These are phyloP conservation scores for Alethe castanea DNA, from an alignment of 2,113 vertebrate species.

Conservation along the genomic window DNA sequence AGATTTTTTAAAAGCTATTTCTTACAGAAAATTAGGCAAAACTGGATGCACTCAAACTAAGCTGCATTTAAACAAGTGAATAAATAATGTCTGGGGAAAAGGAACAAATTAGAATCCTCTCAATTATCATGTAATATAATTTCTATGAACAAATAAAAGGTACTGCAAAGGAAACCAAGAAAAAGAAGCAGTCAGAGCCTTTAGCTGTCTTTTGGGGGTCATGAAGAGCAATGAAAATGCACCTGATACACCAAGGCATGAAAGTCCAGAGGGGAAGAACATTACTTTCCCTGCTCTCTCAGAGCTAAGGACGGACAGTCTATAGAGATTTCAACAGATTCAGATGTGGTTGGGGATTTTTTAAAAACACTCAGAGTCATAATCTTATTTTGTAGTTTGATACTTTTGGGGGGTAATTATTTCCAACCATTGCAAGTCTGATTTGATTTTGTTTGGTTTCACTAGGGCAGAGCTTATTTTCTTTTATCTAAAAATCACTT, in stretches of 20 bases:
- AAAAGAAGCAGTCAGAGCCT: neutral
- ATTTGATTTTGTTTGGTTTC: neutral
- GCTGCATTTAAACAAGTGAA: neutral
- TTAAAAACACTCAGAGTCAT: neutral
- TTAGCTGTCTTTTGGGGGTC: neutral
- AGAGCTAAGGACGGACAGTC: neutral
- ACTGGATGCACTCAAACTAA: neutral
- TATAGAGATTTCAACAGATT: neutral
- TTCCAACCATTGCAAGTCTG: neutral
- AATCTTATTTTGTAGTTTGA: neutral
- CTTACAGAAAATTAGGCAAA: neutral
- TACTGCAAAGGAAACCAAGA: neutral
- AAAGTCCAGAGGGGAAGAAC: neutral
- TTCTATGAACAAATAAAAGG: neutral
- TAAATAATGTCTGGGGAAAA: neutral
- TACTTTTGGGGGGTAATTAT: neutral
- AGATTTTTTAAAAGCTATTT: neutral
- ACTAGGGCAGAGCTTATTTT: neutral
- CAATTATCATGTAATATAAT: neutral
- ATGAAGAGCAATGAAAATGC: neutral
- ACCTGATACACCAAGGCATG: neutral
- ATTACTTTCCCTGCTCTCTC: neutral
- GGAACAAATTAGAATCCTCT: neutral
- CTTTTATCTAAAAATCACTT: slow-evolving; percentile 18
- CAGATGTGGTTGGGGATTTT: neutral